phyloP scores from a whole-genome alignment of 2,113 vertebrate species.

The Apodemus speciosus region DNA sequence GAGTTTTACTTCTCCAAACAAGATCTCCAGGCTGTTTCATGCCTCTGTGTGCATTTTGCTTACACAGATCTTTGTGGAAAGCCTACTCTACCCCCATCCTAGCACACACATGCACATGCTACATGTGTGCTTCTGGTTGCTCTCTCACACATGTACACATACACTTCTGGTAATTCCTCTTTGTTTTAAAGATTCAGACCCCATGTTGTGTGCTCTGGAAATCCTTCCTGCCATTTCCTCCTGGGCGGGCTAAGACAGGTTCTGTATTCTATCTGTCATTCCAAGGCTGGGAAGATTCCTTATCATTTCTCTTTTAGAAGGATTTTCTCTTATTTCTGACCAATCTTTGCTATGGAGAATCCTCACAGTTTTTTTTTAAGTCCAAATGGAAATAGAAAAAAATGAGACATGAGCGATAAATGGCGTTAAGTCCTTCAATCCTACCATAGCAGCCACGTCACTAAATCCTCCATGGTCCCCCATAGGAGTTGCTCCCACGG shows the following conservation, averaged over 20 bases:
- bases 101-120: background rate
- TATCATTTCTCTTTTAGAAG: background rate
- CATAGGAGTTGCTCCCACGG: no score
- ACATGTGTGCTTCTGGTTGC: background rate
- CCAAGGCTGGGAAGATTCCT: background rate
- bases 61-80: background rate
- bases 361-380: background rate
- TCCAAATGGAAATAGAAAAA: background rate
- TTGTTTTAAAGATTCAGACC: background rate
- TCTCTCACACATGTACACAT: no score
- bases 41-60: background rate
- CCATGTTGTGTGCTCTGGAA: background rate
- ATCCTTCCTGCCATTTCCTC: background rate
- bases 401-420: background rate
- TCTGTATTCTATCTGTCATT: background rate
- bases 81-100: background rate
- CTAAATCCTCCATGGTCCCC: background rate
- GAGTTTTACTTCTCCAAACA: background rate
- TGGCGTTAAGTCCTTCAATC: accelerated
- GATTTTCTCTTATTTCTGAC: background rate
- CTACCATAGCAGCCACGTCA: background rate
- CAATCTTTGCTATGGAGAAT: background rate
- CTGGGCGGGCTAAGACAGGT: background rate
- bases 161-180: background rate
- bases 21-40: background rate